Conservation (phyloP, 2,797 vertebrate genomes). For the Lindbergichthys nudifrons region DNA sequence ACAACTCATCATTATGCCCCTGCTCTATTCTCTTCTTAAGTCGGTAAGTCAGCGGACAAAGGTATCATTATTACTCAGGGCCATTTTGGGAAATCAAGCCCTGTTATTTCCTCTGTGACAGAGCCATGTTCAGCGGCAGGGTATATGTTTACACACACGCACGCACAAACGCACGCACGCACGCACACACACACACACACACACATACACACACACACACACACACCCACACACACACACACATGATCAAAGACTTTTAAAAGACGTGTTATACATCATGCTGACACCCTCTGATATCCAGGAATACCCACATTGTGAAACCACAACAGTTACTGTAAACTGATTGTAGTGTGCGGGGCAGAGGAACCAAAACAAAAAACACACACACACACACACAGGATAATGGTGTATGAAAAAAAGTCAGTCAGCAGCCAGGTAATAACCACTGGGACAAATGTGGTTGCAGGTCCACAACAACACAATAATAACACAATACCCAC, state of each 20-base stretch:
- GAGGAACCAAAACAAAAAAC: not conserved
- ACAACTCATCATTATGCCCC: slow-evolving; percentile 12
- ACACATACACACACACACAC: not conserved
- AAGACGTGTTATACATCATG: not conserved
- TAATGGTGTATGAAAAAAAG: no score
- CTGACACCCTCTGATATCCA: slow-evolving; percentile 9
- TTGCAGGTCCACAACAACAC: not conserved
- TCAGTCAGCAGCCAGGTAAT: not conserved
- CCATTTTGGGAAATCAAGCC: slow-evolving; percentile 48
- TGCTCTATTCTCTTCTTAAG: slow-evolving; percentile 7
- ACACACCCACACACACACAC: not conserved
- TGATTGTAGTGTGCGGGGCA: slow-evolving; percentile 19
- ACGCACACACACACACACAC: no score
- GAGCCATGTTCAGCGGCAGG: slow-evolving; percentile 12
- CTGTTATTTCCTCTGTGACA: slow-evolving; percentile 53
- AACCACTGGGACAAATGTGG: not conserved
- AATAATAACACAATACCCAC: not conserved
- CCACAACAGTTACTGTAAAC: slow-evolving; percentile 33
- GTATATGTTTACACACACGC: not conserved
- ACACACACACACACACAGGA: no score
- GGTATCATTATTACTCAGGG: slow-evolving; percentile 45
- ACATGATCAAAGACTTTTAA: slow-evolving; percentile 8
- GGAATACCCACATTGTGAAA: slow-evolving; percentile 24
- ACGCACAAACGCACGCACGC: not conserved
- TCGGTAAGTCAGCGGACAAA: slow-evolving; percentile 26